These are phyloP conservation scores for Dicyrtoma fusca DNA, from an alignment of 2,888 invertebrate genomes.

Conservation along the genomic window DNA sequence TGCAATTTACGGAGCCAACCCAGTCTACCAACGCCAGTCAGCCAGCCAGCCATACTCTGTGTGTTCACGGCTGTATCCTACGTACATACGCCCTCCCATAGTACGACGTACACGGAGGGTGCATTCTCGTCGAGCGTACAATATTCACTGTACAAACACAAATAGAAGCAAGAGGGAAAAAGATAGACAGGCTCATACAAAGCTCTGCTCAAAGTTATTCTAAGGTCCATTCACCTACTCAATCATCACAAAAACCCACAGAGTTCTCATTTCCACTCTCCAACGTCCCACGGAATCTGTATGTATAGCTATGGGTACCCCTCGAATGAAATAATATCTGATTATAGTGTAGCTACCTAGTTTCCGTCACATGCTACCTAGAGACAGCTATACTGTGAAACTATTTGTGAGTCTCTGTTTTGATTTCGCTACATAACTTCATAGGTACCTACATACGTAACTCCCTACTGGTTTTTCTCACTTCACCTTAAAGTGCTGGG, in stretches of 20 bases:
- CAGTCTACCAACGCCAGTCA: neutral
- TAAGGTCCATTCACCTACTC: constrained; percentile 28
- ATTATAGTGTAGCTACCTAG: no score
- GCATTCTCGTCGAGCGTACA: no score
- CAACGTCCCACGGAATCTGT: neutral
- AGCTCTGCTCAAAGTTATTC: neutral
- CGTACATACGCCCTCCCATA: neutral
- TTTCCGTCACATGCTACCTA: no score
- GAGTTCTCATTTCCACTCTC: constrained; percentile 2
- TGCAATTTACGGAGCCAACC: constrained; percentile 24
- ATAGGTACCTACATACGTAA: neutral
- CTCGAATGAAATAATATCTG: no score
- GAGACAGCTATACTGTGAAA: neutral
- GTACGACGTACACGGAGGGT: neutral
- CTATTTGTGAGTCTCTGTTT: neutral
- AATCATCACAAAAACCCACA: constrained; percentile 18
- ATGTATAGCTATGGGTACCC: no score
- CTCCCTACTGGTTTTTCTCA: no score
- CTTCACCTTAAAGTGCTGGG: no score
- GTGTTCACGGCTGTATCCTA: neutral
- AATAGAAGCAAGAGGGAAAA: neutral
- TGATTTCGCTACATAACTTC: neutral
- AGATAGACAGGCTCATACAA: constrained; percentile 13
- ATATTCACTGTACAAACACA: neutral
- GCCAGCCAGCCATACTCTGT: no score